Evolutionary conservation across 2,113 vertebrate genomes (phyloP), one percentile per base, ranked within the genome.

Genomic region (Regulus satrapa): DNA sequence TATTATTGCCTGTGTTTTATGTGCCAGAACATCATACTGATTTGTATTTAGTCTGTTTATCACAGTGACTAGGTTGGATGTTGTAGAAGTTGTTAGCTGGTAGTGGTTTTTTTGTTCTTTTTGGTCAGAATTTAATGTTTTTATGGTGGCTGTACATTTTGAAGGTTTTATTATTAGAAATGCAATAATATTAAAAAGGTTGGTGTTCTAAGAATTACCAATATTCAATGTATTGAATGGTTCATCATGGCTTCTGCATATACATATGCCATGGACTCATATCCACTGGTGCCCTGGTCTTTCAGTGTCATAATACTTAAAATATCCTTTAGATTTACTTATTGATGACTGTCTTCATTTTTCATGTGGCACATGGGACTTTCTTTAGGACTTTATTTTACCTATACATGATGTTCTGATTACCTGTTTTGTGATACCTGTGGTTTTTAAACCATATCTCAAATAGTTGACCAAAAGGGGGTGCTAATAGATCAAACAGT

Each of bases 401-500:
- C 32, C 10, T 51, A 3, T 52, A 0, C 16, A 2, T 49, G 73
- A 24, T 58, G 26, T n/a, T 77, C 6, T n/a, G 43, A 45, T 89
- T 76, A 55, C n/a, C 14, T 52, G 29, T 85, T 48, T 34, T 56
- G 28, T 69, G 32, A 14, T 62, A 63, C 1, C 58, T 88, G 18
- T 1, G 17, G 34, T 77, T 94, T 72, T 95, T 93, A 58, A 83
- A 38, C 38, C 34, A 68, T 84, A 8, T 85, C 85, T 96, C 87
- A 75, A 89, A n/a, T 14, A n/a, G 45, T 24, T 96, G 91, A 84
- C 96, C 96, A 94, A 97, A 95, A 97, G 94, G 94, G 95, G 96
- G 95, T 97, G 91, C 96, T 97, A 95, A 86, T 62, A 93, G 93
- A 96, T 96, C 95, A 85, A 95, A 94, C 66, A 92, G 93, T 92